phyloP scores from a whole-genome alignment of 2,888 invertebrate genomes.

The Drosophila hamatofila region DNA sequence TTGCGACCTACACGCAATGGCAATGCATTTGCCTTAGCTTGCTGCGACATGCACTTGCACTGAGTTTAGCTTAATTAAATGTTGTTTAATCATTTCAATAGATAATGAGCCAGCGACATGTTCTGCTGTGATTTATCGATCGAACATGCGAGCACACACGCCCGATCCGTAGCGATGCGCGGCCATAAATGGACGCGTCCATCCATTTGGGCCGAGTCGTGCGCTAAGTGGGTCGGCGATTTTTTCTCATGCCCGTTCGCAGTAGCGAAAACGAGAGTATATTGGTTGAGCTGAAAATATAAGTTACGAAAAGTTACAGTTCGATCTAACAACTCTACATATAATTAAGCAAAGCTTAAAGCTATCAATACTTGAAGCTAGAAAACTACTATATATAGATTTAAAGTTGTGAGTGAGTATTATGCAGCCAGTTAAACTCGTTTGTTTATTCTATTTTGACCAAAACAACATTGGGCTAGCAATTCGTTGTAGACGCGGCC shows the following conservation, averaged over 20 bases:
- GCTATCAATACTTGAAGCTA: too few species aligned
- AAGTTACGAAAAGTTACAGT: neutral
- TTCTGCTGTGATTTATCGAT: constrained; percentile 62
- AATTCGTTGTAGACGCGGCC: constrained; percentile 29
- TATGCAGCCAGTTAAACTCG: neutral
- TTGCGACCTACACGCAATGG: constrained; percentile 41
- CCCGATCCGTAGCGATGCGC: constrained; percentile 34
- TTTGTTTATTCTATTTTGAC: constrained; percentile 42
- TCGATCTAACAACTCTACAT: too few species aligned
- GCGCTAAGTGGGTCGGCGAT: constrained; percentile 74
- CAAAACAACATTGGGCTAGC: constrained; percentile 56
- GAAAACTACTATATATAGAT: too few species aligned
- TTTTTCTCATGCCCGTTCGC: constrained; percentile 24
- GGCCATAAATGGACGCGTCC: constrained; percentile 58
- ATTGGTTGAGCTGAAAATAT: neutral
- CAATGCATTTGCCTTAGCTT: constrained; percentile 15
- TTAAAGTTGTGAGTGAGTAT: neutral
- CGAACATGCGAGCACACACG: constrained; percentile 40
- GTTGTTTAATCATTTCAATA: constrained; percentile 74
- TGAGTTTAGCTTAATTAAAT: constrained; percentile 75
- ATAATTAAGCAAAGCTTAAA: too few species aligned
- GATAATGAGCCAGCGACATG: constrained; percentile 70
- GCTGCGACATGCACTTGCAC: constrained; percentile 23
- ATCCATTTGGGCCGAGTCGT: constrained; percentile 68
- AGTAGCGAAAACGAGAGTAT: neutral